Conservation (phyloP, 2,113 vertebrate genomes). For the Thalassarche chlororhynchos region DNA sequence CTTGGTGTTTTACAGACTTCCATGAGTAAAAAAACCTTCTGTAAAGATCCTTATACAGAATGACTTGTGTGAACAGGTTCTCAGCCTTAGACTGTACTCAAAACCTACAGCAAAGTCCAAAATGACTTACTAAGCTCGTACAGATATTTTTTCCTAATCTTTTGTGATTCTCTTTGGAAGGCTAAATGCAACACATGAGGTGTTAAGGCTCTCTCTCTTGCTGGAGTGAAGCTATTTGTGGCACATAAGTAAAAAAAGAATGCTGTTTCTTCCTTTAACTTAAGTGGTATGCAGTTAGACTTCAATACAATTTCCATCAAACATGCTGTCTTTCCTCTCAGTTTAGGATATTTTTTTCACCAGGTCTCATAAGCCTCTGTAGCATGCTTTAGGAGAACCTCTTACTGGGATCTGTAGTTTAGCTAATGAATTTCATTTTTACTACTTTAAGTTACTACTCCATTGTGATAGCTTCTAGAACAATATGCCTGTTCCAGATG, state of each 20-base stretch:
- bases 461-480: not conserved
- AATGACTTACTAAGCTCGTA: not conserved
- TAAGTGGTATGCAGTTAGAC: not conserved
- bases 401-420: not conserved
- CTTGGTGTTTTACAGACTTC: not conserved
- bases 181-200: not conserved
- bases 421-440: not conserved
- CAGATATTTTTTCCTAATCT: not conserved
- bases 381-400: not conserved
- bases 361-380: not conserved
- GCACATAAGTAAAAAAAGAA: not conserved
- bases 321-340: not conserved
- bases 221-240: not conserved
- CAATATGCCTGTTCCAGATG: not conserved
- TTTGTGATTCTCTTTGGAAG: not conserved
- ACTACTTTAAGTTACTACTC: not conserved
- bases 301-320: not conserved
- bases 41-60: not conserved
- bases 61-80: not conserved
- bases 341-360: not conserved
- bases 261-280: not conserved
- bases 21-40: not conserved
- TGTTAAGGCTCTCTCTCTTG: not conserved
- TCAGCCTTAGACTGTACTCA: not conserved
- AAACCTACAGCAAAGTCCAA: not conserved